These are phyloP conservation scores for Salminus brasiliensis DNA, from an alignment of 2,113 vertebrate species.

Conservation along the genomic window DNA sequence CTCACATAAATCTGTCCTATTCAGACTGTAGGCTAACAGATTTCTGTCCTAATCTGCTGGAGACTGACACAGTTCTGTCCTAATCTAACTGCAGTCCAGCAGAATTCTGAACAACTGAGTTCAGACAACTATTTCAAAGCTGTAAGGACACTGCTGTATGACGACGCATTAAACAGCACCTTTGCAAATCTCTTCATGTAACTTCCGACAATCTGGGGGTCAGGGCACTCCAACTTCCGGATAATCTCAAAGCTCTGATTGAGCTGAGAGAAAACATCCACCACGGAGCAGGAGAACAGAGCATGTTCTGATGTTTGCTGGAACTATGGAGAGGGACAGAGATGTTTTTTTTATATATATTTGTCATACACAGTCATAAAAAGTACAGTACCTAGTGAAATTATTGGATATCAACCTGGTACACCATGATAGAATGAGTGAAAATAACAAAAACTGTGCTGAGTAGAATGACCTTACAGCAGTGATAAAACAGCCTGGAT, in stretches of 20 bases:
- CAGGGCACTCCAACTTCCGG: conserved; percentile 94
- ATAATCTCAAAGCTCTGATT: conserved; percentile 99
- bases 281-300: conserved; percentile 96
- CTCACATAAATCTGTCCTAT: neutral
- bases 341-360: no score
- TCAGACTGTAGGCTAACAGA: neutral
- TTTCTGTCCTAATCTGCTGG: neutral
- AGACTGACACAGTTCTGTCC: neutral
- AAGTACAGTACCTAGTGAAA: no score
- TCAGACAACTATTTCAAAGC: no score
- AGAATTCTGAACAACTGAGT: neutral
- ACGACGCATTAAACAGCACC: conserved; percentile 67
- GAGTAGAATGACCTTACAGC: neutral
- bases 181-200: conserved; percentile 98
- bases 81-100: neutral
- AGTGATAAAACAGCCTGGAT: neutral
- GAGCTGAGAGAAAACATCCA: conserved; percentile 97
- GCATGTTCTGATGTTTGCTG: conserved; percentile 96
- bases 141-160: no score
- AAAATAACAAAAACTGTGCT: neutral
- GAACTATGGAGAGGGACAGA: conserved; percentile 78
- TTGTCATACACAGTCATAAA: no score
- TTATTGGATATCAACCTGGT: no score
- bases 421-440: no score
- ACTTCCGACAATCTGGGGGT: conserved; percentile 94